phyloP scores from a whole-genome alignment of 1,140 invertebrate species.

The Neodiprion pinetum region DNA sequence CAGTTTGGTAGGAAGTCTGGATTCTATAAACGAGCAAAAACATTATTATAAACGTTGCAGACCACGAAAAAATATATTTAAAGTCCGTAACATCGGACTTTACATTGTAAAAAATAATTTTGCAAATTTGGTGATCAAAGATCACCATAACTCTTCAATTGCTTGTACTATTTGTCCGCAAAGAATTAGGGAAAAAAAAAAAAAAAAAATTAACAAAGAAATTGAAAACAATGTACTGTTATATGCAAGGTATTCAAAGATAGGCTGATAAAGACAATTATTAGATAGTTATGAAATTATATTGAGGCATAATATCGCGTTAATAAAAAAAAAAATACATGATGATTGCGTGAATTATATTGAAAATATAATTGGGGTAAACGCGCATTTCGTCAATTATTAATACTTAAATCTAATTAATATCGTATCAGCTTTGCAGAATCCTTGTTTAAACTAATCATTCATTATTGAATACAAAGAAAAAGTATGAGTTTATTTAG shows the following conservation, averaged over 20 bases:
- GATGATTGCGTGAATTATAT: constrained; percentile 7
- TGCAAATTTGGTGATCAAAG: too few relatives aligned
- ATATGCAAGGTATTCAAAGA: not conserved
- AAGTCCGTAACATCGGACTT: too few relatives aligned
- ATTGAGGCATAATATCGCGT: not conserved
- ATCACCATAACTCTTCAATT: too few relatives aligned
- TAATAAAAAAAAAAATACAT: not conserved
- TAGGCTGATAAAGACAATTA: not conserved
- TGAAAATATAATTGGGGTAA: constrained; percentile 5
- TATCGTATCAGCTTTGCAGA: not conserved
- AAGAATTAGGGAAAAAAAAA: not conserved
- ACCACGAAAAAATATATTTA: too few relatives aligned
- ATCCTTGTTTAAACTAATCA: not conserved
- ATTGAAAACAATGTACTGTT: not conserved
- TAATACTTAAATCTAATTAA: not conserved
- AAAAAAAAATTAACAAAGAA: not conserved
- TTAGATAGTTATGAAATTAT: constrained; percentile 4
- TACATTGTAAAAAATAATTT: too few relatives aligned
- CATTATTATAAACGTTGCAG: not conserved
- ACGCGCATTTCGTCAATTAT: constrained; percentile 4
- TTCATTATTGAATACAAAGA: not conserved
- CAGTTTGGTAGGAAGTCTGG: not conserved
- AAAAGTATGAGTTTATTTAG: not conserved
- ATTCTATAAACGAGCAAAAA: not conserved
- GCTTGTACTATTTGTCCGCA: not conserved